Base-by-base conservation (phyloP, 2,797 vertebrate species). In the Dryobates pubescens region DNA sequence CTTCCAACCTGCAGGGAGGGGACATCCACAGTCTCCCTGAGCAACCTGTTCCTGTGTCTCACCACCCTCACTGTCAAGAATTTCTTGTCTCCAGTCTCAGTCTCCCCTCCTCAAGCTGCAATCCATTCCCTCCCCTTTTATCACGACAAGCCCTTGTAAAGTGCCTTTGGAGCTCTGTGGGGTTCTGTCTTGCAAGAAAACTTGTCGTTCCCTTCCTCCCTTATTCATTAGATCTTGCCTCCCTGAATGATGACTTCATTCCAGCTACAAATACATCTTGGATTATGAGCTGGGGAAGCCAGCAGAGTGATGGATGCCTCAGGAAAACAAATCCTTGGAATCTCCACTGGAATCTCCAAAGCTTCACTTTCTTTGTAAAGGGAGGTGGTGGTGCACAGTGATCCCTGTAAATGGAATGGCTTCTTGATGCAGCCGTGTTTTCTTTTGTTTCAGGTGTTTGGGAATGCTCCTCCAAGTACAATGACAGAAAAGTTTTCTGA, bases 401-500 rank as follows among this genome's bases (percentile, higher is more conserved):
- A 51, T 65, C 32, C 32, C 65, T 83, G 23, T 67, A 67, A 73
- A 34, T 4, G 0, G n/a, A 78, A 7, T 38, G 2, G n/a, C 14
- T 54, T 79, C 62, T 17, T 82, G 30, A 94, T 69, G 13, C 19
- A n/a, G 79, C 23, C 5, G 1, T 93, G 95, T 90, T 83, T 83
- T 92, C 57, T 89, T 17, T 94, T 74, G 19, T 79, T 88, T 82
- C 90, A 98, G 99, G 99, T 99, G 85, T 99, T 99, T 96, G 99
- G 99, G 91, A 99, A 99, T 45, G 99, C 99, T 96, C 99, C 99
- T 7, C 98, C 99, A 83, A 99, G 97, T 98, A 99, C 98, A 89
- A 99, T 99, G 99, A 99, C 97, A 43, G 99, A 99, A 97, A 99
- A 99, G 95, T 99, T 99, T 97, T 98, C 99, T 18, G 99, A 99